These are phyloP conservation scores for Brachyrhaphis roseni DNA, from an alignment of 2,797 vertebrate species.

Conservation along the genomic window DNA sequence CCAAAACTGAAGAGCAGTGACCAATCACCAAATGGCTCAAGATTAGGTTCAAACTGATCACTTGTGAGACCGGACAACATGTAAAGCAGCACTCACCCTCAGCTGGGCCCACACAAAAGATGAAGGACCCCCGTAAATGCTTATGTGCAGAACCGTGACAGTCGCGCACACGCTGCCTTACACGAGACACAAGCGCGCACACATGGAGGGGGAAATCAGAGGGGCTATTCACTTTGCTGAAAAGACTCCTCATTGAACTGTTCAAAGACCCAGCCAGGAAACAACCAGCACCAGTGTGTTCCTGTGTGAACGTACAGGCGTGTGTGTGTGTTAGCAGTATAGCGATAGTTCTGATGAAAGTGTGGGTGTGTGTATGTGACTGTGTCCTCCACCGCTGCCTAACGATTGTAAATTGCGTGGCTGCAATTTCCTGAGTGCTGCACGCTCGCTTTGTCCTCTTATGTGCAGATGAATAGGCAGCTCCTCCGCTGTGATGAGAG, in stretches of 20 bases:
- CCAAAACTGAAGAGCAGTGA: slow-evolving; percentile 29
- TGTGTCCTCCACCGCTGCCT: slow-evolving; percentile 61
- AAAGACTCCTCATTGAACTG: slow-evolving; percentile 74
- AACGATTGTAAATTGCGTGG: slow-evolving; percentile 71
- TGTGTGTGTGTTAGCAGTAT: not conserved
- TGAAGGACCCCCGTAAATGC: slow-evolving; percentile 59
- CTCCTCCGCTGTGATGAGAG: slow-evolving; percentile 80
- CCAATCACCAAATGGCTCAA: slow-evolving; percentile 36
- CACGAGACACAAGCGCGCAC: slow-evolving; percentile 25
- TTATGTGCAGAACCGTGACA: slow-evolving; percentile 31
- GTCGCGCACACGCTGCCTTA: slow-evolving; percentile 12
- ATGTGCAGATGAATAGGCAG: slow-evolving; percentile 82
- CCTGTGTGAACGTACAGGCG: slow-evolving; percentile 4
- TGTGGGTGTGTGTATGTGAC: slow-evolving; percentile 43
- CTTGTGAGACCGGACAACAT: slow-evolving; percentile 61
- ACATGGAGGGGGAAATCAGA: slow-evolving; percentile 64
- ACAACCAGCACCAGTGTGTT: slow-evolving; percentile 62
- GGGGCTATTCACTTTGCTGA: slow-evolving; percentile 73
- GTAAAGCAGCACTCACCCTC: slow-evolving; percentile 71
- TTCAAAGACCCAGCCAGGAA: slow-evolving; percentile 71
- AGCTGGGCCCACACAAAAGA: slow-evolving; percentile 71
- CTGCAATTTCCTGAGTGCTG: slow-evolving; percentile 77
- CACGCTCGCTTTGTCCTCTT: slow-evolving; percentile 77
- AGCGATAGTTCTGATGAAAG: slow-evolving; percentile 44
- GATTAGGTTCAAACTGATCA: slow-evolving; percentile 49